Evolutionary conservation across 1,140 invertebrate genomes (phyloP).

Genomic region (Hyposmocoma kahamanoa): DNA sequence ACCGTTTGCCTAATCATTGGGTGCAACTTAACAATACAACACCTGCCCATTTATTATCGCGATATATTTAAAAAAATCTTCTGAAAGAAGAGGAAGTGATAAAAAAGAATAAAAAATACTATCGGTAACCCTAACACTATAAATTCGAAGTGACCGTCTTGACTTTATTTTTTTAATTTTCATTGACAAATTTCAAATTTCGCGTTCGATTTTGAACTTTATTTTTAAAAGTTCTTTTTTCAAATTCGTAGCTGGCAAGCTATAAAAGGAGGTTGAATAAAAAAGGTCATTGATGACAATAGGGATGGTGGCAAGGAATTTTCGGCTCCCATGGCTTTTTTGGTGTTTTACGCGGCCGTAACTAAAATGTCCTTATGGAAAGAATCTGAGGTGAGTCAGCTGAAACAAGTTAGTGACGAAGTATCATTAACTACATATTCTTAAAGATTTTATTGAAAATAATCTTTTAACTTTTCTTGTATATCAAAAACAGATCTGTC

Average conservation of each 20-base stretch:
- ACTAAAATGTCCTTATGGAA: conserved; percentile 46
- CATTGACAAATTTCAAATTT: conserved; percentile 30
- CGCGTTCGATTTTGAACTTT: conserved; percentile 31
- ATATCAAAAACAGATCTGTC: no score
- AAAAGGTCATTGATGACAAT: conserved; percentile 38
- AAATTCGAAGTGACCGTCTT: conserved; percentile 26
- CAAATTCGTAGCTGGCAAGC: conserved; percentile 27
- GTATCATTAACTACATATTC: no score
- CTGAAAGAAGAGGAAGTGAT: conserved; percentile 50
- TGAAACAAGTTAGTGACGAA: no score
- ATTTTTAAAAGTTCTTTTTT: conserved; percentile 21
- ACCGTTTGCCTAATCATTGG: conserved; percentile 45
- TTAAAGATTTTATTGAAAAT: no score
- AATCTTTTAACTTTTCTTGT: no score
- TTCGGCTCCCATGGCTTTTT: conserved; percentile 47
- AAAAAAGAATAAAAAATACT: conserved; percentile 46
- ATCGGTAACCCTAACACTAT: conserved; percentile 30
- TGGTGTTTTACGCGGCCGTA: conserved; percentile 43
- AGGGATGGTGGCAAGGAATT: conserved; percentile 45
- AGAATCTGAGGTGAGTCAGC: conserved; percentile 30
- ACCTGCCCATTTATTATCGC: conserved; percentile 55
- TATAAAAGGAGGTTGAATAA: conserved; percentile 33
- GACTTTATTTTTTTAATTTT: conserved; percentile 36
- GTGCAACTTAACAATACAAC: conserved; percentile 30
- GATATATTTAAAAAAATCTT: conserved; percentile 29